phyloP scores from a whole-genome alignment of 2,113 vertebrate species.

The Gyps fulvus region DNA sequence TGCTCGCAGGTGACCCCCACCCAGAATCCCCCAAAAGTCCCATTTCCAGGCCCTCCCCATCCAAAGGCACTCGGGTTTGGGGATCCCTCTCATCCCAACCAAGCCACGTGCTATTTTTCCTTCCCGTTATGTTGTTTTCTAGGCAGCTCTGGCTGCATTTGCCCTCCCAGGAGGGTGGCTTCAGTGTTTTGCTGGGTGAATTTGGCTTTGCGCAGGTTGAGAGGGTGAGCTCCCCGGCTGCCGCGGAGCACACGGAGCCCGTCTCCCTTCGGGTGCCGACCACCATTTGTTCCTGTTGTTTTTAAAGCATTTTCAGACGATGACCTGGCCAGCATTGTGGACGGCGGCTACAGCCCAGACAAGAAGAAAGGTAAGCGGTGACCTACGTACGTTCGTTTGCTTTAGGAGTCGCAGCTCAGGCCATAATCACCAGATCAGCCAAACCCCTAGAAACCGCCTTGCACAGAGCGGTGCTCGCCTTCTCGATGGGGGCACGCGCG shows the following conservation, averaged over 20 bases:
- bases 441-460: background rate
- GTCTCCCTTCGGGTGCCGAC: background rate
- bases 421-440: background rate
- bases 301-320: conserved; percentile 74
- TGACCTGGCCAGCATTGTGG: conserved; percentile 72
- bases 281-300: background rate
- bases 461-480: background rate
- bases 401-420: fast-evolving
- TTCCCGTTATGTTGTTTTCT: background rate
- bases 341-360: conserved; percentile 80
- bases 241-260: fast-evolving
- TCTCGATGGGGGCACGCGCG: fast-evolving
- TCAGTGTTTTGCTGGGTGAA: background rate
- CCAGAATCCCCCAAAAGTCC: background rate
- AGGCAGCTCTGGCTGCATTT: background rate
- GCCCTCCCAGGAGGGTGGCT: background rate
- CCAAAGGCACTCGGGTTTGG: fast-evolving
- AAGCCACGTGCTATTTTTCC: fast-evolving
- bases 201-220: background rate
- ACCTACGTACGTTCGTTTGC: fast-evolving
- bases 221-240: background rate
- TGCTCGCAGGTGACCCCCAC: fast-evolving
- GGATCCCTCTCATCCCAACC: background rate
- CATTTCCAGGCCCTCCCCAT: background rate
- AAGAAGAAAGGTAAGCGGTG: conserved; percentile 76